Base-by-base conservation (phyloP, 2,888 invertebrate genomes). In the Sphaerophoria rueppellii region DNA sequence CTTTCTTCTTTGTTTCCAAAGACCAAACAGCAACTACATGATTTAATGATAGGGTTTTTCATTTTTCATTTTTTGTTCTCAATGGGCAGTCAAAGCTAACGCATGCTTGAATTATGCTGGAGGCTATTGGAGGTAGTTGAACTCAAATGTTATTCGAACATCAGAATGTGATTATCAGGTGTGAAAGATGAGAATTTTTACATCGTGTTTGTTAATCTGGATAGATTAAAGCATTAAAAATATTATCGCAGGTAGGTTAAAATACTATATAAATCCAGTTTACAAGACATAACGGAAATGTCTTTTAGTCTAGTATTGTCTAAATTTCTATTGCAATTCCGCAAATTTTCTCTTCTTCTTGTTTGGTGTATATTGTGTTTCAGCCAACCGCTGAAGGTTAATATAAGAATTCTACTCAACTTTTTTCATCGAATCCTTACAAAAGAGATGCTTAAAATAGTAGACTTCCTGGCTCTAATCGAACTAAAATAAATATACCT, bases 41-140 rank as follows among this genome's bases (percentile, higher is more conserved):
- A 55, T 24, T 12, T 75, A 70, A 60, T 48, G 24, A 35, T 76
- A 32, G 43, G 55, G 50, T 70, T 43, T 55, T 50, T 55, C 40
- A n/a, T n/a, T n/a, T 24, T 24, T 24, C 1, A 2, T 24, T 24
- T 24, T 24, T 75, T 80, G 58, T 57, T 52, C 43, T n/a, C 63
- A 61, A 58, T 57, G 67, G 50, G 16, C 63, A 61, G 52, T 73
- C 63, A 57, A 71, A 63, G 80, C 63, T 70, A 75, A 75, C 61
- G 52, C 43, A 73, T 82, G 7, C 9, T 16, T 72, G 71, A 52
- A 32, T 69, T 80, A 75, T 71, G 52, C 12, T 69, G 75, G 72
- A 79, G 83, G 79, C 72, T 55, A 61, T n/a, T n/a, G 14, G 14
- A 73, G 69, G 81, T 73, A 58, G 48, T 40, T 83, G 83, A 83